phyloP scores from a whole-genome alignment of 2,113 vertebrate species.

The Glaucomys volans region DNA sequence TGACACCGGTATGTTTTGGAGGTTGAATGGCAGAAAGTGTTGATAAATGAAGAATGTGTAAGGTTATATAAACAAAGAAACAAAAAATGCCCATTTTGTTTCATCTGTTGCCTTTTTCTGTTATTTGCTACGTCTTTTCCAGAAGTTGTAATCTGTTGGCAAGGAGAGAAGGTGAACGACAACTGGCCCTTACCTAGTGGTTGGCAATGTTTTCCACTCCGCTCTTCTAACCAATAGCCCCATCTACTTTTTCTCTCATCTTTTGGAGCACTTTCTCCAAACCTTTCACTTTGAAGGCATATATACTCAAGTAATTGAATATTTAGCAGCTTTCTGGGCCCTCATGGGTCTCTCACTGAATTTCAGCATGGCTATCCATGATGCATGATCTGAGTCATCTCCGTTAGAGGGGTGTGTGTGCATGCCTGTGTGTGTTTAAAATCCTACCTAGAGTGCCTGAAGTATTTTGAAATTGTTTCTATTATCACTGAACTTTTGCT shows the following conservation, averaged over 20 bases:
- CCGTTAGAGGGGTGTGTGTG: constrained; percentile 52
- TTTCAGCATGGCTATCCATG: constrained; percentile 49
- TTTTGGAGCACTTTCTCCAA: constrained; percentile 21
- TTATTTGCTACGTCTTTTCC: not conserved
- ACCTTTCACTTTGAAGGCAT: constrained; percentile 40
- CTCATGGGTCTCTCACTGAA: constrained; percentile 56
- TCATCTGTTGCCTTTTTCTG: constrained; percentile 1
- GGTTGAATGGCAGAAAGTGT: not conserved
- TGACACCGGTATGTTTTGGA: not conserved
- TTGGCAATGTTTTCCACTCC: not conserved
- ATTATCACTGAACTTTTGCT: constrained; percentile 42
- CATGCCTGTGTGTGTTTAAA: constrained; percentile 30
- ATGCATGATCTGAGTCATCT: constrained; percentile 67
- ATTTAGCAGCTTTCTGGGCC: constrained; percentile 41
- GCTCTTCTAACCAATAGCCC: not conserved
- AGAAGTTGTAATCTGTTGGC: not conserved
- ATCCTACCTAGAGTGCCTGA: constrained; percentile 38
- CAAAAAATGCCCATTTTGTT: not conserved
- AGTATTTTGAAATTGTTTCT: constrained; percentile 67
- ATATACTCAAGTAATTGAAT: constrained; percentile 37
- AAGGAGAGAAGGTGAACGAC: not conserved
- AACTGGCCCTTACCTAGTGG: not conserved
- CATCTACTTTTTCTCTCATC: constrained; percentile 15
- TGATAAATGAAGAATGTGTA: not conserved
- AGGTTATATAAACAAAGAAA: not conserved